Percentiles rank a stretch among this genome's conserved stretches.
These are phyloP conservation scores for Resseliella maxima DNA, from an alignment of 2,888 invertebrate species.

Conservation along the genomic window DNA sequence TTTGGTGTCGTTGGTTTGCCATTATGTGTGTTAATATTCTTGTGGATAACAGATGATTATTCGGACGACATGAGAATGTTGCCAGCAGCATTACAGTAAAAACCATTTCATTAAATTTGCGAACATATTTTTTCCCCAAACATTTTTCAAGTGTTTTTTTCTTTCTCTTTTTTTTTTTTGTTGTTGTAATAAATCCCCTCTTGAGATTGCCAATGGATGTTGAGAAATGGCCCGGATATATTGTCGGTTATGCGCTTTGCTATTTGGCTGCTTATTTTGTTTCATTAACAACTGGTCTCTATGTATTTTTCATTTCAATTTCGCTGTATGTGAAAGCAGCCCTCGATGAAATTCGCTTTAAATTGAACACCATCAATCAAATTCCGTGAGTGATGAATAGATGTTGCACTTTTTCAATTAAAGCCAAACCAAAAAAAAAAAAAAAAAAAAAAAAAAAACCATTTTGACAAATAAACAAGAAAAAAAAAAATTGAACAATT, in stretches of 20 bases:
- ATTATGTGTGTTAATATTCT: not conserved
- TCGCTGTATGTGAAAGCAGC: not conserved
- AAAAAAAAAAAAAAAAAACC: not conserved
- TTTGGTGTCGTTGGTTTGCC: not conserved
- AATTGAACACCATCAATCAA: slow-evolving; percentile 45
- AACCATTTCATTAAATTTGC: too few species aligned
- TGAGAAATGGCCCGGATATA: not conserved
- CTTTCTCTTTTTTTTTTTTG: not conserved
- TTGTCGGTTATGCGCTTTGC: not conserved
- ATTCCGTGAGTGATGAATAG: slow-evolving; percentile 41
- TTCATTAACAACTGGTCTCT: not conserved
- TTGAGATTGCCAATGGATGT: not conserved
- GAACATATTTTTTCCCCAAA: too few species aligned
- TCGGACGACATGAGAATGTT: not conserved
- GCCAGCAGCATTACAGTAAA: slow-evolving; percentile 9
- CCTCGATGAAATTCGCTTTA: slow-evolving; percentile 4
- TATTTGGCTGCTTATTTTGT: slow-evolving; percentile 7
- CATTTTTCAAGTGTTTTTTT: not conserved
- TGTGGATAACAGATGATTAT: not conserved
- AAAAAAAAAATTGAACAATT: too few species aligned
- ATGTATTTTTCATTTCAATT: slow-evolving; percentile 9
- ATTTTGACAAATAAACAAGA: not conserved
- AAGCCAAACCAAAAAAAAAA: not conserved
- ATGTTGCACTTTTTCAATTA: slow-evolving; percentile 6
- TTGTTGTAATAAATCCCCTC: not conserved